Percentiles rank a stretch among this genome's conserved stretches.
These are phyloP conservation scores for Tachina fera DNA, from an alignment of 2,888 invertebrate genomes.

Conservation along the genomic window DNA sequence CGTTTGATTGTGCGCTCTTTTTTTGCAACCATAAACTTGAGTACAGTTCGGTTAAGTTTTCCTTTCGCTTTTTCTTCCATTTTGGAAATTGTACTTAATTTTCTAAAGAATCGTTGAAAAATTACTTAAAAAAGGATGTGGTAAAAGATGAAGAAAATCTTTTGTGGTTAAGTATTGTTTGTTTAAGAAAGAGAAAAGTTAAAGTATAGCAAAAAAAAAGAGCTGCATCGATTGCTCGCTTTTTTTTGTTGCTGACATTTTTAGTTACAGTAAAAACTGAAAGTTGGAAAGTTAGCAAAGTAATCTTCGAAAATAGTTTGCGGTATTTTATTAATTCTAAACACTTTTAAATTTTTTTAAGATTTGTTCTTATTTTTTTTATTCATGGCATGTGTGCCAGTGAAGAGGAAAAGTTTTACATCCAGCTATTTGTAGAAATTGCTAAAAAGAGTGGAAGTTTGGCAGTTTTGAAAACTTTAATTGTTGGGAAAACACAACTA, in stretches of 20 bases:
- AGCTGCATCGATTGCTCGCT: constrained; percentile 46
- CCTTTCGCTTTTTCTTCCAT: neutral
- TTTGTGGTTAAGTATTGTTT: constrained; percentile 26
- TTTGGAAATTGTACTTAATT: constrained; percentile 37
- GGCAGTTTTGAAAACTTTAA: constrained; percentile 31
- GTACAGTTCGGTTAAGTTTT: neutral
- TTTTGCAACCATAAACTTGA: constrained; percentile 9
- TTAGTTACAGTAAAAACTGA: constrained; percentile 26
- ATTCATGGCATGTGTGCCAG: neutral
- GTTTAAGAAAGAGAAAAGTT: neutral
- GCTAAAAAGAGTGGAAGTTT: constrained; percentile 49
- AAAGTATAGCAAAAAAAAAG: neutral
- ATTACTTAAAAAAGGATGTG: constrained; percentile 1
- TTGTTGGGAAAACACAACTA: constrained; percentile 33
- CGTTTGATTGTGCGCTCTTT: constrained; percentile 2
- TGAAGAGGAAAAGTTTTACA: constrained; percentile 44
- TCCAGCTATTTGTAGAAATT: constrained; percentile 34
- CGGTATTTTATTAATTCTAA: constrained; percentile 15
- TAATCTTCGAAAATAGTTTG: constrained; percentile 49
- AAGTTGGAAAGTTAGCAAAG: constrained; percentile 61
- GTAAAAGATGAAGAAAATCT: constrained; percentile 26
- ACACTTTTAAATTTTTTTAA: constrained; percentile 17
- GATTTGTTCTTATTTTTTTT: constrained; percentile 7
- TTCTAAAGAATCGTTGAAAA: constrained; percentile 39
- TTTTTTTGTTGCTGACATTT: constrained; percentile 60